phyloP scores from a whole-genome alignment of 2,888 invertebrate species.

The Oxyteleia sp. region DNA sequence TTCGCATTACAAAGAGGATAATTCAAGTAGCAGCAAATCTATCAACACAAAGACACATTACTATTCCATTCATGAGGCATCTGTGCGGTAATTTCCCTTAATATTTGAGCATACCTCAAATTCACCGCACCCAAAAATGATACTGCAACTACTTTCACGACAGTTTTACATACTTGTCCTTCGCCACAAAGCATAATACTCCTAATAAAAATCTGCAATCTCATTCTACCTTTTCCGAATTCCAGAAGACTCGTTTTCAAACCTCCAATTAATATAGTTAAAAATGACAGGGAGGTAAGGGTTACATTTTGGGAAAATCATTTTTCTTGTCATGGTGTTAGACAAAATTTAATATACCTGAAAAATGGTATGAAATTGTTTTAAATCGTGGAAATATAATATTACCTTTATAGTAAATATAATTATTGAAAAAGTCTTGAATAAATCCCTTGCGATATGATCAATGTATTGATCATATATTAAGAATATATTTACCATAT shows the following conservation, averaged over 20 bases:
- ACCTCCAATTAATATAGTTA: conserved; percentile 45
- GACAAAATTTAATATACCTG: conserved; percentile 13
- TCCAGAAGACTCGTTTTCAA: conserved; percentile 20
- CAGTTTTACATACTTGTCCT: conserved; percentile 36
- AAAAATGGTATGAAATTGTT: not conserved
- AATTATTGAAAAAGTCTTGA: too few relatives aligned
- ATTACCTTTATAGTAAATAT: too few relatives aligned
- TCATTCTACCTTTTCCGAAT: conserved; percentile 37
- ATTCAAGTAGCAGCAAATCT: conserved; percentile 55
- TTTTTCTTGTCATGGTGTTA: conserved; percentile 17
- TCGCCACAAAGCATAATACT: conserved; percentile 47
- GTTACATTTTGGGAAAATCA: conserved; percentile 23
- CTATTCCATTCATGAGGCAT: conserved; percentile 47
- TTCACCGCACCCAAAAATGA: conserved; percentile 49
- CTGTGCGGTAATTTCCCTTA: conserved; percentile 51
- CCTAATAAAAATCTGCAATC: conserved; percentile 46
- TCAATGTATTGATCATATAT: too few relatives aligned
- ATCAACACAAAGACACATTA: conserved; percentile 52
- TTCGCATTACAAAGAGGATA: conserved; percentile 16
- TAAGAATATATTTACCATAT: too few relatives aligned
- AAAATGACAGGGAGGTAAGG: conserved; percentile 31
- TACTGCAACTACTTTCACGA: conserved; percentile 49
- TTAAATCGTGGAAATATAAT: too few relatives aligned
- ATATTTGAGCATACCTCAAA: conserved; percentile 31
- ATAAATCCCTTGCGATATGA: too few relatives aligned